Conservation (phyloP, 2,888 invertebrate genomes). For the Ernsta delagoae region DNA sequence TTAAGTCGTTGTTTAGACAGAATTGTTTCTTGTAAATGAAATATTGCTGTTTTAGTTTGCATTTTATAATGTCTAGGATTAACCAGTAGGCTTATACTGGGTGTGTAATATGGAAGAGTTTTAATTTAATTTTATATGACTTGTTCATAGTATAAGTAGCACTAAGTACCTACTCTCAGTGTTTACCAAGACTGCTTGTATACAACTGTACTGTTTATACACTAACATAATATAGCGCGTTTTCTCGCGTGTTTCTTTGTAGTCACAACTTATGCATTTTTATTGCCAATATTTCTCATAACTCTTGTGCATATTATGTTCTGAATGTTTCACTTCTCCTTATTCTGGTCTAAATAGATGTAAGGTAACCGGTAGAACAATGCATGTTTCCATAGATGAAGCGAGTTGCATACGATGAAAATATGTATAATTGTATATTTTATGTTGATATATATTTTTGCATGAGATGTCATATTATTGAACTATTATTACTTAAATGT, state of each 20-base stretch:
- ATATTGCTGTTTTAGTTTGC: conserved; percentile 84
- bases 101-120: conserved; percentile 73
- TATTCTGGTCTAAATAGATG: conserved; percentile 68
- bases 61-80: conserved; percentile 80
- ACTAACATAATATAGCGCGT: conserved; percentile 67
- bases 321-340: conserved; percentile 60
- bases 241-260: conserved; percentile 63
- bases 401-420: conserved; percentile 8
- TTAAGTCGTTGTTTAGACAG: conserved; percentile 77
- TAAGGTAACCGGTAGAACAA: conserved; percentile 51
- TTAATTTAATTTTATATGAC: conserved; percentile 78
- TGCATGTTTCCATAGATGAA: conserved; percentile 35
- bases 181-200: conserved; percentile 84
- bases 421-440: background rate
- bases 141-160: conserved; percentile 76
- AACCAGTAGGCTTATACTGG: conserved; percentile 67
- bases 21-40: conserved; percentile 82
- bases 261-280: conserved; percentile 84
- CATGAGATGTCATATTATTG: too few relatives aligned
- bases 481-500: too few relatives aligned
- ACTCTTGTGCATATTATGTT: conserved; percentile 66
- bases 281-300: conserved; percentile 78
- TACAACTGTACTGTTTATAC: conserved; percentile 80
- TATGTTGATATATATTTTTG: background rate
- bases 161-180: conserved; percentile 83